A percentile compares a stretch with the other conserved stretches of the same genome.
Evolutionary conservation across 2,113 vertebrate genomes (phyloP).

Genomic region (Muscicapa adusta): DNA sequence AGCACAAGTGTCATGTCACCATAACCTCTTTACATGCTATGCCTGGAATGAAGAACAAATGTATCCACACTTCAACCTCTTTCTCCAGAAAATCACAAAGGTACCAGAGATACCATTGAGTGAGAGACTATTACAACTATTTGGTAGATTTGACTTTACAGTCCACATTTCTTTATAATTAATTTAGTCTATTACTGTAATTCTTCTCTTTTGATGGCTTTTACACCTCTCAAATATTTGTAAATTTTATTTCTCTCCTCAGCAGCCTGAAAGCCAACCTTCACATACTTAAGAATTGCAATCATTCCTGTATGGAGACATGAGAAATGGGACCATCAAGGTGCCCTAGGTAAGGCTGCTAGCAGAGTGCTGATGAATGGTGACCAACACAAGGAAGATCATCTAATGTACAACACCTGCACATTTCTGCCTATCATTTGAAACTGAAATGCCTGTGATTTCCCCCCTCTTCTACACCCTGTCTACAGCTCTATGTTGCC

Average conservation of each 20-base stretch:
- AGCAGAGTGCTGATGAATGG: slow-evolving; percentile 32
- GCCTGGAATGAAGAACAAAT: slow-evolving; percentile 20
- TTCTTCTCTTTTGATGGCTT: neutral
- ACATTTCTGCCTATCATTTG: slow-evolving; percentile 42
- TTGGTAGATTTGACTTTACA: neutral
- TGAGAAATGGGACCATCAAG: slow-evolving; percentile 26
- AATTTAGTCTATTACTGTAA: neutral
- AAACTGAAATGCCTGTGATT: slow-evolving; percentile 7
- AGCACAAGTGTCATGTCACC: neutral
- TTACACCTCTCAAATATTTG: slow-evolving; percentile 5
- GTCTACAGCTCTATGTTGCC: neutral
- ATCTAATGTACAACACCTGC: slow-evolving; percentile 36
- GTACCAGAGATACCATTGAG: neutral
- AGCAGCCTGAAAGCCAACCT: neutral
- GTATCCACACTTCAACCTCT: neutral
- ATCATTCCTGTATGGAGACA: slow-evolving; percentile 11
- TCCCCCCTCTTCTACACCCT: neutral
- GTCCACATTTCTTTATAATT: neutral
- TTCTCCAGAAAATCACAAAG: neutral
- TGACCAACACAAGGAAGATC: slow-evolving; percentile 22
- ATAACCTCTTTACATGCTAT: neutral
- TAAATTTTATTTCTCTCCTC: neutral
- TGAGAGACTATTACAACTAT: neutral
- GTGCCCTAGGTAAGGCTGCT: slow-evolving; percentile 22
- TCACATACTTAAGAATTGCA: neutral